These are phyloP conservation scores for Drosophila micromelanica DNA, from an alignment of 1,140 invertebrate species.

Conservation along the genomic window DNA sequence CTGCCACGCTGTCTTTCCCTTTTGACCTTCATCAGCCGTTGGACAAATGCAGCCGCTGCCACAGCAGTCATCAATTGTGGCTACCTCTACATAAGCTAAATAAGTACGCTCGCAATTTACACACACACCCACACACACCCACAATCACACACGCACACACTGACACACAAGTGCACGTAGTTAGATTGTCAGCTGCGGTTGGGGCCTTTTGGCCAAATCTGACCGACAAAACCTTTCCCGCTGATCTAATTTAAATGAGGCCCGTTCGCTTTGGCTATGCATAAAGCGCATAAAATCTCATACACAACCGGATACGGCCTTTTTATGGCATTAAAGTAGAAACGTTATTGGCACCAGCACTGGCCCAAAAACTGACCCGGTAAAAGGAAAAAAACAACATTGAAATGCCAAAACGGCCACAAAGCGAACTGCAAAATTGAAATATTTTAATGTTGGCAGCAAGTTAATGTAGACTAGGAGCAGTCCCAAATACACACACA, in stretches of 20 bases:
- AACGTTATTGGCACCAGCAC: not conserved
- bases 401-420: conserved; percentile 70
- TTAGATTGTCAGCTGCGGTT: conserved; percentile 16
- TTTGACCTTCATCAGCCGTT: conserved; percentile 22
- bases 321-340: conserved; percentile 64
- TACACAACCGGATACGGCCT: conserved; percentile 64
- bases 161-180: not conserved
- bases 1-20: not conserved
- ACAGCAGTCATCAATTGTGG: conserved; percentile 32
- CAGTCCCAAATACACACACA: conserved; percentile 27
- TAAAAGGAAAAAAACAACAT: conserved; percentile 60
- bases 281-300: conserved; percentile 65
- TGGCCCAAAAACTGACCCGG: conserved; percentile 29
- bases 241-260: conserved; percentile 78
- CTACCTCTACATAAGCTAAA: not conserved
- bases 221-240: conserved; percentile 33
- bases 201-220: conserved; percentile 23
- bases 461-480: conserved; percentile 54
- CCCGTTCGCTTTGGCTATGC: conserved; percentile 15
- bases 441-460: conserved; percentile 75
- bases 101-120: conserved; percentile 25
- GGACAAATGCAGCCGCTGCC: conserved; percentile 14
- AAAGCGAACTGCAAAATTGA: conserved; percentile 79
- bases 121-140: conserved; percentile 7
- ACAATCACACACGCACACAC: no score